A percentile compares a stretch with the other conserved stretches of the same genome.
Conservation (phyloP, 2,113 vertebrate genomes). For the Coreoperca whiteheadi region DNA sequence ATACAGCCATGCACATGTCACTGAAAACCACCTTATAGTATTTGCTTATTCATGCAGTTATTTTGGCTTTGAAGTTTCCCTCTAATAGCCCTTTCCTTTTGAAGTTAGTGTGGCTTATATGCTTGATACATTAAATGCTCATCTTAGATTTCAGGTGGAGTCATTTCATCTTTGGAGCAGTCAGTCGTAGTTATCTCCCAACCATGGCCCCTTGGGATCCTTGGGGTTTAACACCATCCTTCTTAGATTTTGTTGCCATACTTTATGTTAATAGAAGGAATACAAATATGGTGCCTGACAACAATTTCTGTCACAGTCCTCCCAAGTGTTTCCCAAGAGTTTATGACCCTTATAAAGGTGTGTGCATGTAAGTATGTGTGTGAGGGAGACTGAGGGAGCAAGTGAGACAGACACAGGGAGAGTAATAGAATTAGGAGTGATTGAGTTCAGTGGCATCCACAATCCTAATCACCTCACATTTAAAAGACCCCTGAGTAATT, state of each 20-base stretch:
- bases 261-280: constrained; percentile 59
- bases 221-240: constrained; percentile 37
- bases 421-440: constrained; percentile 69
- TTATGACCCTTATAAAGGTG: constrained; percentile 60
- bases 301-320: constrained; percentile 53
- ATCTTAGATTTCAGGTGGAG: constrained; percentile 50
- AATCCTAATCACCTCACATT: constrained; percentile 65
- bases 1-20: constrained; percentile 11
- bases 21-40: constrained; percentile 28
- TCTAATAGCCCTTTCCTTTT: constrained; percentile 70
- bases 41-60: constrained; percentile 58
- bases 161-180: constrained; percentile 67
- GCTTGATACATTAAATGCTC: constrained; percentile 48
- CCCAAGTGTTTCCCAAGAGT: constrained; percentile 57
- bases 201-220: constrained; percentile 51
- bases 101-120: constrained; percentile 51
- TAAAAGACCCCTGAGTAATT: constrained; percentile 61
- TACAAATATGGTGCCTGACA: constrained; percentile 59
- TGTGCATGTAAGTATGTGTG: constrained; percentile 22
- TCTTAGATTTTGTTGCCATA: constrained; percentile 46
- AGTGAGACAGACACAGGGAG: background rate
- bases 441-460: constrained; percentile 52
- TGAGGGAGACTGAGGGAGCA: constrained; percentile 8
- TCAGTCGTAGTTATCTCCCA: constrained; percentile 56
- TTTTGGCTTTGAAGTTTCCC: constrained; percentile 61